Base-by-base conservation (phyloP, 2,113 vertebrate species). In the Myotis brandtii region DNA sequence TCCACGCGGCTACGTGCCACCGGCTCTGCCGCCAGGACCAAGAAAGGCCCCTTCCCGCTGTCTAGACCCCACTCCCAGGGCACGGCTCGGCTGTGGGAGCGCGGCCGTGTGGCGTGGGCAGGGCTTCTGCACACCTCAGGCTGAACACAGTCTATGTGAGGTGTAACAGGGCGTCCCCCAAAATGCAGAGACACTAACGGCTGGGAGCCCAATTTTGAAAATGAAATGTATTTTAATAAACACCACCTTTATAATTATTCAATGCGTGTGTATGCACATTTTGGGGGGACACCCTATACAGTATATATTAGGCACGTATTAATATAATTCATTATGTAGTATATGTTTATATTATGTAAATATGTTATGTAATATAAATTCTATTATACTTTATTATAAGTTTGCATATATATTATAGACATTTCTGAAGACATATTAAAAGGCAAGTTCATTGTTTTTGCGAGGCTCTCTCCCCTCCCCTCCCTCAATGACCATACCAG, bases 11-110 rank as follows among this genome's bases (percentile, higher is more conserved):
- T 56, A 34, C 27, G 2, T 23, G 30, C 1, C 6, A 75, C 32
- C 7, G 43, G 37, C 4, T 27, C n/a, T 32, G 23, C 6, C 2
- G 0, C 67, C 27, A 0, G 11, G 21, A 25, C 7, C 4, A 30
- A 30, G 23, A 46, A 73, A 20, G 34, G 32, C 79, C 86, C 23
- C 14, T 54, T 46, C 62, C 16, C 23, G 23, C 32, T 1, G 0
- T 67, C 46, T 52, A 40, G n/a, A 81, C 25, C 13, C 12, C 7
- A 16, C 11, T 56, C 18, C 37, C 86, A 23, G 21, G 48, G 13
- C 37, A 13, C 10, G 32, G 37, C 43, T n/a, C 10, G 72, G 3
- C 23, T 48, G 5, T 50, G 25, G 11, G 69, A 3, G 18, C 1
- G 27, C 18, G 40, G 25, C 80, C 46, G 48, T 32, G 13, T 25